Conservation (phyloP, 2,113 vertebrate species). For the Hyla sarda region DNA sequence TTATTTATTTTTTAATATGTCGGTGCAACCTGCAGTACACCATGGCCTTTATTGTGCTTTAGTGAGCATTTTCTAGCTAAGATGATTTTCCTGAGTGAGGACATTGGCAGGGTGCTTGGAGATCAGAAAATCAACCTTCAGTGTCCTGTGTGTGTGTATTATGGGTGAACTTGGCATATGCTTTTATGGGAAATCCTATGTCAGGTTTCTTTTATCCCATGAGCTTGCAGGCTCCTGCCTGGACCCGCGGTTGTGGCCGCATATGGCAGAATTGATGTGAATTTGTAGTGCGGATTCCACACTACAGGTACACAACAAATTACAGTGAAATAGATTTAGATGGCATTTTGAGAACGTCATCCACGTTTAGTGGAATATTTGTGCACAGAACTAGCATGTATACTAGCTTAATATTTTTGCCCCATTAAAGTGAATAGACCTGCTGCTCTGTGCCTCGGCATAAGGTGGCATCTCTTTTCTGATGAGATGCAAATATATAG, state of each 20-base stretch:
- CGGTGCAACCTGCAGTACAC: not conserved
- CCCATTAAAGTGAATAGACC: no score
- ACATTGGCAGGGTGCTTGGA: slow-evolving; percentile 26
- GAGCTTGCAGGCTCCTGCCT: not conserved
- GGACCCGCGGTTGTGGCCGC: not conserved
- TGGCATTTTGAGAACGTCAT: no score
- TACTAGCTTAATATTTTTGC: no score
- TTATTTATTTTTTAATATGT: not conserved
- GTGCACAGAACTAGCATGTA: no score
- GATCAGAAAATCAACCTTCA: slow-evolving; percentile 14
- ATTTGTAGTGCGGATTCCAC: no score
- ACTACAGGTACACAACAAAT: no score
- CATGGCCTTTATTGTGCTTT: not conserved
- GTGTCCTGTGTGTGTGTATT: not conserved
- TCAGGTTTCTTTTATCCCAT: not conserved
- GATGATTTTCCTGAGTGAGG: not conserved
- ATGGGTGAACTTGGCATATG: not conserved
- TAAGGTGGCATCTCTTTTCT: no score
- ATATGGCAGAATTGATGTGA: no score
- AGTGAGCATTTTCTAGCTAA: not conserved
- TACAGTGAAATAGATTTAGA: no score
- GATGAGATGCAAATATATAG: no score
- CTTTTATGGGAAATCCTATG: not conserved
- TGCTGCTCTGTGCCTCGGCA: no score
- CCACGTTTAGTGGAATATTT: no score